phyloP scores from a whole-genome alignment of 2,113 vertebrate species.

The Patagioenas fasciata region DNA sequence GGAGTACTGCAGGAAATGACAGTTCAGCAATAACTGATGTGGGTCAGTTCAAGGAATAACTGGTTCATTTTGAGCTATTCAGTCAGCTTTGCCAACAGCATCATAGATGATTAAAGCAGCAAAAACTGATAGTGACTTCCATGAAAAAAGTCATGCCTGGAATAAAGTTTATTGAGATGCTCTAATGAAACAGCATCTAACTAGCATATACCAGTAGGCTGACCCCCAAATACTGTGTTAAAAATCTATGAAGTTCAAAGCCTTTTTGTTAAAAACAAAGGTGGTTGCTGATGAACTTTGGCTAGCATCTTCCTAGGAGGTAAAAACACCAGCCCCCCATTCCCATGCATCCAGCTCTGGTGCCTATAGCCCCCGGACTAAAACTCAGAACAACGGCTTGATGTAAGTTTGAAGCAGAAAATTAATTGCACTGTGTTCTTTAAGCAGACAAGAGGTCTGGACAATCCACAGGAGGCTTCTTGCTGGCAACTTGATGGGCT shows the following conservation, averaged over 20 bases:
- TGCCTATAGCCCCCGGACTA: not conserved
- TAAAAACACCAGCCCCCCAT: not conserved
- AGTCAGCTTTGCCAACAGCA: not conserved
- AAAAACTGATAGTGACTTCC: not conserved
- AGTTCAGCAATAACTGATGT: not conserved
- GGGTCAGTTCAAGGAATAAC: not conserved
- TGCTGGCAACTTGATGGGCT: not conserved
- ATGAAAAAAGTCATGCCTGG: not conserved
- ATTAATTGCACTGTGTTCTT: not conserved
- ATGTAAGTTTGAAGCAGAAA: not conserved
- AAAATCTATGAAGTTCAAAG: not conserved
- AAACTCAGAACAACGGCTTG: not conserved
- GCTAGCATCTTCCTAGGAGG: not conserved
- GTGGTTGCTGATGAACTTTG: not conserved
- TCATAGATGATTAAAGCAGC: not conserved
- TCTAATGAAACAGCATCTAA: not conserved
- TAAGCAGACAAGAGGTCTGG: not conserved
- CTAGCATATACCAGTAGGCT: accelerated
- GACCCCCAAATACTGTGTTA: not conserved
- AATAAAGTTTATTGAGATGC: not conserved
- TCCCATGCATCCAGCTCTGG: not conserved
- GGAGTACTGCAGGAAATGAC: not conserved
- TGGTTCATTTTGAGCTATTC: not conserved
- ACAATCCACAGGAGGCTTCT: not conserved
- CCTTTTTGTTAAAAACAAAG: not conserved